A percentile compares a stretch with the other conserved stretches of the same genome.
Conservation (phyloP, 2,888 invertebrate species). For the Melanostoma scalare region DNA sequence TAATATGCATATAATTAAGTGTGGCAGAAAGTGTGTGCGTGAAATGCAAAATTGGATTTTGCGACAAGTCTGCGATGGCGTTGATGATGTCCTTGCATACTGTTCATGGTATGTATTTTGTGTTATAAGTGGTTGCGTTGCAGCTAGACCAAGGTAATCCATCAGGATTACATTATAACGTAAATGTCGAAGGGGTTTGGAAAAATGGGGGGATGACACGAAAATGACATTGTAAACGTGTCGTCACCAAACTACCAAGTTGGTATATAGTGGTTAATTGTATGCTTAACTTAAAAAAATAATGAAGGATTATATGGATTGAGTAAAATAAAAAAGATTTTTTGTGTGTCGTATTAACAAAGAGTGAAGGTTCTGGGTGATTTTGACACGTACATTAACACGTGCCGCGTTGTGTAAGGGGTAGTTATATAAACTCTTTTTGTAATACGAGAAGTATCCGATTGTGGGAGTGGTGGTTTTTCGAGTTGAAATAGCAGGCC, state of each 20-base stretch:
- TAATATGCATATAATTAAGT: slow-evolving; percentile 10
- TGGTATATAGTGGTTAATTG: slow-evolving; percentile 17
- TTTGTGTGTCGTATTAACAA: too few species aligned
- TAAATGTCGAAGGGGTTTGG: slow-evolving; percentile 3
- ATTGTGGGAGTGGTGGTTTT: too few species aligned
- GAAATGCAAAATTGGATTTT: background rate
- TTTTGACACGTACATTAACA: slow-evolving; percentile 26
- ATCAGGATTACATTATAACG: slow-evolving; percentile 52
- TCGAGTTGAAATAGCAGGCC: too few species aligned
- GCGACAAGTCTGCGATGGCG: background rate
- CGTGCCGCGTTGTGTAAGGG: slow-evolving; percentile 1
- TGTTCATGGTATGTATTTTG: slow-evolving; percentile 16
- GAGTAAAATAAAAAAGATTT: slow-evolving; percentile 1
- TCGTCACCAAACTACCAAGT: slow-evolving; percentile 9
- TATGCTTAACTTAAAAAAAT: slow-evolving; percentile 30
- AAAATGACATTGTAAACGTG: slow-evolving; percentile 47
- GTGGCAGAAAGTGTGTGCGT: too few species aligned
- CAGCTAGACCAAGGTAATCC: slow-evolving; percentile 53
- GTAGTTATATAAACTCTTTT: background rate
- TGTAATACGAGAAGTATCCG: too few species aligned
- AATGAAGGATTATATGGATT: slow-evolving; percentile 14
- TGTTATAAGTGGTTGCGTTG: background rate
- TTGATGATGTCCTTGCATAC: slow-evolving; percentile 39
- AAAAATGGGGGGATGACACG: slow-evolving; percentile 37
- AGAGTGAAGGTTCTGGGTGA: background rate